These are phyloP conservation scores for Eledona agricola DNA, from an alignment of 2,888 invertebrate species.

Conservation along the genomic window DNA sequence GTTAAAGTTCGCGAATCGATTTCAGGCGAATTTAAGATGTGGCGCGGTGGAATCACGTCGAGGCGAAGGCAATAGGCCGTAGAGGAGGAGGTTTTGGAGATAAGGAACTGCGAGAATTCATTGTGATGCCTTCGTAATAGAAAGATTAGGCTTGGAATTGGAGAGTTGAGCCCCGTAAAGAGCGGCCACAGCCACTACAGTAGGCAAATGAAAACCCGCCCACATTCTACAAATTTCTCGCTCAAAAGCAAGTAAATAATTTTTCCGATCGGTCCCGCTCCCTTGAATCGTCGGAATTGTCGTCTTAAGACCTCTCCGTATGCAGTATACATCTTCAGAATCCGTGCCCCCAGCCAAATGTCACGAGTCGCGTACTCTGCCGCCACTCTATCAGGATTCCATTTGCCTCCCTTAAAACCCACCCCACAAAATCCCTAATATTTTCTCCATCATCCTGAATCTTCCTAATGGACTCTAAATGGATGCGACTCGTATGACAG, in stretches of 20 bases:
- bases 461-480: constrained; percentile 61
- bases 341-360: constrained; percentile 55
- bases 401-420: constrained; percentile 42
- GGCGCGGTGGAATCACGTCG: constrained; percentile 43
- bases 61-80: constrained; percentile 31
- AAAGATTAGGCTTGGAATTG: constrained; percentile 54
- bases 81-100: constrained; percentile 36
- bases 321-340: constrained; percentile 52
- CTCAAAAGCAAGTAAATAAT: constrained; percentile 4
- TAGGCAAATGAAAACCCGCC: constrained; percentile 36
- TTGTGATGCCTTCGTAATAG: constrained; percentile 53
- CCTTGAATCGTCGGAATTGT: constrained; percentile 21
- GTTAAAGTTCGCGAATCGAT: constrained; percentile 53
- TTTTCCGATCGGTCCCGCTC: constrained; percentile 1
- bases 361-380: constrained; percentile 51
- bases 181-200: no score
- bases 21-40: constrained; percentile 46
- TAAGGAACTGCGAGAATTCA: constrained; percentile 50
- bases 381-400: constrained; percentile 54
- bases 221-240: constrained; percentile 2
- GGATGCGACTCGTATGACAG: constrained; percentile 58
- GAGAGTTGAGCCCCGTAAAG: no score
- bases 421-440: constrained; percentile 53
- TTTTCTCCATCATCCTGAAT: constrained; percentile 56
- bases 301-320: constrained; percentile 40